Conservation (phyloP, 2,113 vertebrate species). For the Hiodon tergisus region DNA sequence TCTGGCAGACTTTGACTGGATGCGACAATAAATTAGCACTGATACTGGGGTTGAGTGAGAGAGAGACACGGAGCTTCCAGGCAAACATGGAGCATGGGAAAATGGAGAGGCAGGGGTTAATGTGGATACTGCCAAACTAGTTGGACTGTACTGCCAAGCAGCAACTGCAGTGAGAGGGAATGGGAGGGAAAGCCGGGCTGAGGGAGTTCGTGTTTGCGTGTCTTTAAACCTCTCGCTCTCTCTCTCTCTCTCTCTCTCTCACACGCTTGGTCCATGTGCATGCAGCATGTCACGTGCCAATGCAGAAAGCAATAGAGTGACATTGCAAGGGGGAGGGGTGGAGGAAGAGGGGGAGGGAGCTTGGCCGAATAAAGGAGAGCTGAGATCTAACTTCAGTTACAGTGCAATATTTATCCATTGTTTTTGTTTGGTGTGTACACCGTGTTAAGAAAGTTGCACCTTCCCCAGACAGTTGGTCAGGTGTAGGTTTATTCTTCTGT, state of each 20-base stretch:
- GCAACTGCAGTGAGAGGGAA: conserved; percentile 27
- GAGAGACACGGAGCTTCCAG: background rate
- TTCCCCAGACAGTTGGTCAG: too few relatives aligned
- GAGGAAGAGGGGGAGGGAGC: conserved; percentile 41
- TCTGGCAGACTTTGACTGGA: background rate
- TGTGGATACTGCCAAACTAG: background rate
- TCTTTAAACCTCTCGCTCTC: conserved; percentile 63
- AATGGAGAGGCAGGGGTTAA: conserved; percentile 1
- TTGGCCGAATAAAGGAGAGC: conserved; percentile 15
- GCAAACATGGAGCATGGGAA: background rate
- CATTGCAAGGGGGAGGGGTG: conserved; percentile 53
- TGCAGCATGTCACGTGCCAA: conserved; percentile 62
- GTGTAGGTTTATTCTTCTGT: too few relatives aligned
- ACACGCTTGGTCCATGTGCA: conserved; percentile 65
- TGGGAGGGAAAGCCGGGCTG: conserved; percentile 6
- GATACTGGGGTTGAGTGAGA: background rate
- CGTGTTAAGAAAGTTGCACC: too few relatives aligned
- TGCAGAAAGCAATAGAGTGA: conserved; percentile 51
- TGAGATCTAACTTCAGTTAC: background rate
- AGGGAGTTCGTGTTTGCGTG: conserved; percentile 55
- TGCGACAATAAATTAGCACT: too few relatives aligned
- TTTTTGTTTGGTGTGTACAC: too few relatives aligned
- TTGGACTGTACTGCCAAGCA: conserved; percentile 33
- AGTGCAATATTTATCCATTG: background rate
- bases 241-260: conserved; percentile 44